Evolutionary conservation across 2,888 invertebrate genomes (phyloP), one percentile per base, ranked within the genome.

Genomic region (Sceliomorpha sp.): DNA sequence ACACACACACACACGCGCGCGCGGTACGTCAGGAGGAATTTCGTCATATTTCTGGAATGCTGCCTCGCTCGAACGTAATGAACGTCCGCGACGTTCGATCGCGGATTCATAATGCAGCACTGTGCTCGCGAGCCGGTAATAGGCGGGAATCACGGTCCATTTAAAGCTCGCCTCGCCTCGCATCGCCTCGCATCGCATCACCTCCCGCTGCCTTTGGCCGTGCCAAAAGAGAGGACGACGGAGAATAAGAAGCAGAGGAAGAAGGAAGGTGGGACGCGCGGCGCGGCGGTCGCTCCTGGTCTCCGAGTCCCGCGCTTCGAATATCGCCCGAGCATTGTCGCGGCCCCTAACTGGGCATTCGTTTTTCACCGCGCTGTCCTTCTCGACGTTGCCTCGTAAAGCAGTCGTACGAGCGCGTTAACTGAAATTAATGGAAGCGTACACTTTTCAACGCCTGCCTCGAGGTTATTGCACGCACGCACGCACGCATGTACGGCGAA

Each of bases 361-460:
- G 47, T 63, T 47, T 63, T 63, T 55, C 27, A 37, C n/a, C n/a
- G 14, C 40, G 26, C 48, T 36, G 7, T 36, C 36, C 14, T 36
- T 14, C 48, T 9, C 60, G 58, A 56, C 37, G 71, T 67, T 67
- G 67, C 56, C 70, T 76, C 75, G 73, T 76, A 74, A 73, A 73
- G 72, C 56, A 68, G 50, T 62, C 37, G 55, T 47, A 32, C 60
- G 47, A 58, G 68, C 59, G 68, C 56, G 69, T 76, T 78, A 77
- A 78, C 79, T 77, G 72, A 79, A 79, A 81, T 80, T 82, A 83
- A 81, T 81, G 76, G 76, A 76, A 77, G 77, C 77, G 78, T 83
- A 78, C 80, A 81, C 70, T 82, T 81, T 81, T 81, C 79, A 80
- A 62, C 75, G 71, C 62, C 70, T 68, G 56, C 56, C 60, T 73